These are phyloP conservation scores for Hafferia zeledoni DNA, from an alignment of 2,797 vertebrate genomes.

Conservation along the genomic window DNA sequence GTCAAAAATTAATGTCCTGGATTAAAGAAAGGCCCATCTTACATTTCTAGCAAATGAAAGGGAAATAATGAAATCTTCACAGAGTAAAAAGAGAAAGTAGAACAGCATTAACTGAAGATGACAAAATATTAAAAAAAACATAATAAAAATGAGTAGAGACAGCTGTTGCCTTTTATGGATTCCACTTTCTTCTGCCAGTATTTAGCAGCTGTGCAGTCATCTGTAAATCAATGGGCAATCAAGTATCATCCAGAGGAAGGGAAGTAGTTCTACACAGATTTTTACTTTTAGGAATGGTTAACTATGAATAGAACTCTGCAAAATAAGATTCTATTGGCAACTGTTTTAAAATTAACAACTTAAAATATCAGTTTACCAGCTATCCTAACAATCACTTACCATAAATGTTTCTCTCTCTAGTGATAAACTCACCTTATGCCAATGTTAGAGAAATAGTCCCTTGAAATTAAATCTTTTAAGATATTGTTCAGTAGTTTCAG, in stretches of 20 bases:
- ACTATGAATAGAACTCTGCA: not conserved
- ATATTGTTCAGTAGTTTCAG: not conserved
- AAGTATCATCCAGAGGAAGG: not conserved
- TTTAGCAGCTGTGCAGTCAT: not conserved
- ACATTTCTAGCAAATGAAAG: not conserved
- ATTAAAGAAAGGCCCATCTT: not conserved
- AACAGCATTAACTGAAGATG: not conserved
- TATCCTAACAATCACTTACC: not conserved
- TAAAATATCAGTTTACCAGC: not conserved
- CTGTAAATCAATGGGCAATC: not conserved
- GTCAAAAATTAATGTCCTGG: not conserved
- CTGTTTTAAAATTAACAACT: not conserved
- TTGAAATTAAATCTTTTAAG: not conserved
- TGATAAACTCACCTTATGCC: not conserved
- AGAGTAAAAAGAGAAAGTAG: not conserved
- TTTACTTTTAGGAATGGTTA: not conserved
- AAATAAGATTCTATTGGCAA: not conserved
- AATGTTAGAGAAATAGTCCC: not conserved
- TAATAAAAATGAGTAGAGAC: not conserved
- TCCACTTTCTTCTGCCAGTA: not conserved
- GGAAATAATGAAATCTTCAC: not conserved
- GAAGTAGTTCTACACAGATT: not conserved
- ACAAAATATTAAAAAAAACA: not conserved
- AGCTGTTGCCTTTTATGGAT: conserved; percentile 10
- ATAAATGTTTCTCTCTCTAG: not conserved